These are phyloP conservation scores for Neolamprologus ventralis DNA, from an alignment of 2,113 vertebrate species.

Conservation along the genomic window DNA sequence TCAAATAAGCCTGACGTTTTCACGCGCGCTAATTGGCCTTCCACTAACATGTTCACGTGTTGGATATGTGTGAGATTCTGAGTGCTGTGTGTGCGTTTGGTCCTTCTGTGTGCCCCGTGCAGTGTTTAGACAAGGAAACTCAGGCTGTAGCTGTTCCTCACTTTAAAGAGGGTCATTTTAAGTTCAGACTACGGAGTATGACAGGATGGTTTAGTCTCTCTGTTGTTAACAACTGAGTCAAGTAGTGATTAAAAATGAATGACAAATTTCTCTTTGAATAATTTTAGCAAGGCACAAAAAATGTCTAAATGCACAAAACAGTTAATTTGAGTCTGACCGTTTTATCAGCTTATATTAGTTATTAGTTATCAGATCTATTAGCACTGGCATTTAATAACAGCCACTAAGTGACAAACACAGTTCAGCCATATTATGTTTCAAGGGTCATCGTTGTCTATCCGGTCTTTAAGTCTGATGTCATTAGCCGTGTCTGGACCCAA, in stretches of 20 bases:
- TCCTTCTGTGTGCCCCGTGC: neutral
- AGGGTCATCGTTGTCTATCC: neutral
- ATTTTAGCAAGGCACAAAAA: neutral
- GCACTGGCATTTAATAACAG: neutral
- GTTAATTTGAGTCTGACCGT: neutral
- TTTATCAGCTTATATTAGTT: neutral
- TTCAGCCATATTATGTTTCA: neutral
- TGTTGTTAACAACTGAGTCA: neutral
- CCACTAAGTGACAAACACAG: neutral
- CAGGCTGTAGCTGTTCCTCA: neutral
- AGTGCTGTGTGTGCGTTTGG: neutral
- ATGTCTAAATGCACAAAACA: neutral
- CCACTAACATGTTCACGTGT: conserved; percentile 6
- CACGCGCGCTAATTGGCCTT: conserved; percentile 59
- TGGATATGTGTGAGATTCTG: neutral
- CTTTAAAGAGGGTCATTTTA: neutral
- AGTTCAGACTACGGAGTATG: neutral
- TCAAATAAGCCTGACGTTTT: conserved; percentile 98
- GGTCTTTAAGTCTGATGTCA: neutral
- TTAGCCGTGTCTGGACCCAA: neutral
- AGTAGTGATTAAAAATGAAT: neutral
- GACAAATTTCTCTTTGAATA: neutral
- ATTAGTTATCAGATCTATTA: neutral
- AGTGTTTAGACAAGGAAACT: neutral
- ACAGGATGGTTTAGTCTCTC: neutral